Conservation (phyloP, 2,888 invertebrate species). For the Thyatira batis region DNA sequence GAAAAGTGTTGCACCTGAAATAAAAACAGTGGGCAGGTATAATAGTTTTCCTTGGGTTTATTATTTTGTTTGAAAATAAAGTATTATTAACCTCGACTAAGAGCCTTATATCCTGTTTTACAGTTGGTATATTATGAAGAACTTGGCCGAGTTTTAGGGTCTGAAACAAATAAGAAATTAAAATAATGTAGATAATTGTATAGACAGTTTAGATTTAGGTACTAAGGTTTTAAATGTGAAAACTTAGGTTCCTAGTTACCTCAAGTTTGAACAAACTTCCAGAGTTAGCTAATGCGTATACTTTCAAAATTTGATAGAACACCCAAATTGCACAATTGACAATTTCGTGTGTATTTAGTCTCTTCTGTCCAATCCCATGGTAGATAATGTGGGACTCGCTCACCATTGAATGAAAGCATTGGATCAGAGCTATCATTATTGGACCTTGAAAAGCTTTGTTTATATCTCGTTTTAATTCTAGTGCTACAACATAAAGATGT, state of each 20-base stretch:
- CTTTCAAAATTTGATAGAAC: slow-evolving; percentile 60
- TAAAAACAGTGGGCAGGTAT: not conserved
- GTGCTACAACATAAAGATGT: slow-evolving; percentile 46
- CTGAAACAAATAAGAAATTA: slow-evolving; percentile 39
- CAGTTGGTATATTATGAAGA: slow-evolving; percentile 55
- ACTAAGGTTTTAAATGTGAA: not conserved
- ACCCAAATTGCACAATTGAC: slow-evolving; percentile 66
- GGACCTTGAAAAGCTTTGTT: slow-evolving; percentile 58
- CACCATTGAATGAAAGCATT: slow-evolving; percentile 65
- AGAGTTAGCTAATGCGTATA: slow-evolving; percentile 51
- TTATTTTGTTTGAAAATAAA: not conserved
- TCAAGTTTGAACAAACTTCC: slow-evolving; percentile 54
- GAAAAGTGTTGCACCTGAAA: slow-evolving; percentile 70
- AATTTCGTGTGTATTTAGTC: slow-evolving; percentile 44
- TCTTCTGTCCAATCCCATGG: slow-evolving; percentile 46
- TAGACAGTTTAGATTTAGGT: too few species aligned
- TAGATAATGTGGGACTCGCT: slow-evolving; percentile 66
- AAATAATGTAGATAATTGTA: too few species aligned
- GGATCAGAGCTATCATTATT: slow-evolving; percentile 52
- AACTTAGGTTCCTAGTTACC: slow-evolving; percentile 33
- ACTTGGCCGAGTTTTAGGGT: slow-evolving; percentile 49
- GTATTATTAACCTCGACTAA: slow-evolving; percentile 51
- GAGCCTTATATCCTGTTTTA: slow-evolving; percentile 50
- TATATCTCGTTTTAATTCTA: slow-evolving; percentile 50
- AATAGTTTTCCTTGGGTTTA: too few species aligned